Evolutionary conservation across 2,113 vertebrate genomes (phyloP), one percentile per base, ranked within the genome.

Genomic region (Catagonus wagneri): DNA sequence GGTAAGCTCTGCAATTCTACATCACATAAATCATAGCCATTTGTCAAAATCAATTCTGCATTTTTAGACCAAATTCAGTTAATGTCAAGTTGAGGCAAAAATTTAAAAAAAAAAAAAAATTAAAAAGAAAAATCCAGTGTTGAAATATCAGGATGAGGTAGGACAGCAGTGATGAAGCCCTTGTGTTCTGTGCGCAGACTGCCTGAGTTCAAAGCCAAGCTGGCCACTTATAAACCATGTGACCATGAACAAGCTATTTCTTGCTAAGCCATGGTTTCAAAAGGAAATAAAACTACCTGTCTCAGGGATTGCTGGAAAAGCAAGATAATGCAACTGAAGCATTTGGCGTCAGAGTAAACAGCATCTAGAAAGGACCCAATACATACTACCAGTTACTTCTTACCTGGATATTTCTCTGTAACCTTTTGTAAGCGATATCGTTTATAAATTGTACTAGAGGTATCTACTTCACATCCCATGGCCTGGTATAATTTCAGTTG

Each of bases 401-500:
- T 97, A 99, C 99, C 99, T 65, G 99, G 98, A 93, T 98, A 99
- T 98, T 99, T 99, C 97, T 99, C 98, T 4, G 98, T 98, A 32
- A 99, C 95, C 97, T 99, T 99, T 90, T 98, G 98, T 92, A 99
- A 98, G 97, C 99, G 98, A 98, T 99, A 99, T 14, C 99, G 99
- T 98, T 99, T 99, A 96, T 99, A 99, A 54, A 99, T 80, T 3
- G 98, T 97, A 97, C 98, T 99, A 76, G 97, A 97, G 52, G 95
- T 96, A 83, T 99, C 99, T 61, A 99, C 99, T 79, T 99, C 88
- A 94, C 98, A 99, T 34, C 98, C 98, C 99, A 99, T 99, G 25
- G 98, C 97, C 97, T 99, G 98, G 87, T 99, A 99, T 19, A 99
- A 97, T 96, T 96, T 95, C 96, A 99, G 96, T 96, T 99, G 99